phyloP scores from a whole-genome alignment of 2,888 invertebrate genomes.

The Cremastinae sp. region DNA sequence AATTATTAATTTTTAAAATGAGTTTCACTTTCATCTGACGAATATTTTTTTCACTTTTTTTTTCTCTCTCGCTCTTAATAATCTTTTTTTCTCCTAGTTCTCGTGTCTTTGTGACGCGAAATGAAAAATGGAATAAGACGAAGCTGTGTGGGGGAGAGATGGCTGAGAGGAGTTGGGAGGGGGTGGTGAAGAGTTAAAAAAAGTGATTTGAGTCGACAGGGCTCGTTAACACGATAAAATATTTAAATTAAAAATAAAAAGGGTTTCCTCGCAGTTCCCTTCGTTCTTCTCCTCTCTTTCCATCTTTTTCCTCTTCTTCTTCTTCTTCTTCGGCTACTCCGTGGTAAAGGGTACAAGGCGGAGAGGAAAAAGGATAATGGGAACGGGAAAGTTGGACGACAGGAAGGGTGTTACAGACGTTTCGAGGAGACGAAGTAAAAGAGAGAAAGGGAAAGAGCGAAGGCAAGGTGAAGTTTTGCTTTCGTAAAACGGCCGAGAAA shows the following conservation, averaged over 20 bases:
- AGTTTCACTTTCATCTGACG: not conserved
- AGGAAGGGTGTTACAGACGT: constrained; percentile 18
- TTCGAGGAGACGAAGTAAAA: constrained; percentile 37
- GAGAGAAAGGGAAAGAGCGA: constrained; percentile 19
- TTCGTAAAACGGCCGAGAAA: constrained; percentile 49
- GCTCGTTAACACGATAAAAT: constrained; percentile 74
- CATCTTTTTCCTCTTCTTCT: too few relatives aligned
- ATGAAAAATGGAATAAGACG: constrained; percentile 1
- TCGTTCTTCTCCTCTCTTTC: too few relatives aligned
- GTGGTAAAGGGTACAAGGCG: constrained; percentile 39
- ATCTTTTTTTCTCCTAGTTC: not conserved
- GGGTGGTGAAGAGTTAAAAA: constrained; percentile 62
- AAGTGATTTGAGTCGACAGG: constrained; percentile 61
- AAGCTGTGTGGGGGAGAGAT: not conserved
- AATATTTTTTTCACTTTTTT: not conserved
- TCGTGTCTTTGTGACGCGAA: not conserved
- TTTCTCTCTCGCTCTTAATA: constrained; percentile 7
- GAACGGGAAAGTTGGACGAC: constrained; percentile 37
- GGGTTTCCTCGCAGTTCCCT: constrained; percentile 60
- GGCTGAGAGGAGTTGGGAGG: constrained; percentile 42
- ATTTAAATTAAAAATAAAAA: constrained; percentile 77
- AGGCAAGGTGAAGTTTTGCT: constrained; percentile 6
- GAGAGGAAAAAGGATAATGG: constrained; percentile 55
- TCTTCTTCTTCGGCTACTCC: too few relatives aligned
- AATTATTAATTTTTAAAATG: too few relatives aligned